These are phyloP conservation scores for Meleagris gallopavo DNA, from an alignment of 2,113 vertebrate species.

Conservation along the genomic window DNA sequence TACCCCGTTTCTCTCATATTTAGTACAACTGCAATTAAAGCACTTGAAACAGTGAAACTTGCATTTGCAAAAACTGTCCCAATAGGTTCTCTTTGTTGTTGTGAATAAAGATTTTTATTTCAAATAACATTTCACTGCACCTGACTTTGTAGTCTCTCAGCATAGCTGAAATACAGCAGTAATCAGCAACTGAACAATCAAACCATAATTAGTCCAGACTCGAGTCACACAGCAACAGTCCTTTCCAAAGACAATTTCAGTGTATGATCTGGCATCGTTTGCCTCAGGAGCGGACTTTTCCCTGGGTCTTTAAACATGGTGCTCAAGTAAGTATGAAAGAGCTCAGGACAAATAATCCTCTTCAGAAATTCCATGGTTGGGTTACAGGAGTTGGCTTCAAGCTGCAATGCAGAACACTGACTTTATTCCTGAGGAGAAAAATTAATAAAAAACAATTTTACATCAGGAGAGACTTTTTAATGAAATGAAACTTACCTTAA, in stretches of 20 bases:
- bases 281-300: background rate
- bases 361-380: constrained; percentile 2
- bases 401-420: constrained; percentile 36
- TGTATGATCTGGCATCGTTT: background rate
- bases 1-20: background rate
- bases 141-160: background rate
- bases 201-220: background rate
- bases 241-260: background rate
- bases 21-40: background rate
- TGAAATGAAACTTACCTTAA: background rate
- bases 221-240: background rate
- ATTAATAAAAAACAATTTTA: background rate
- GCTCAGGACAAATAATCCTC: background rate
- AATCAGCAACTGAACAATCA: background rate
- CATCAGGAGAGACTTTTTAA: background rate
- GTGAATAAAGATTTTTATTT: constrained; percentile 20
- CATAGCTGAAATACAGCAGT: background rate
- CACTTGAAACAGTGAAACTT: background rate
- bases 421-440: constrained; percentile 43
- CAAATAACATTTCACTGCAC: background rate
- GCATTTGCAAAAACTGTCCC: background rate
- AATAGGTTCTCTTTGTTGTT: background rate
- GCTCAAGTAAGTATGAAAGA: background rate
- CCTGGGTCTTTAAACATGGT: background rate
- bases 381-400: background rate